Evolutionary conservation across 1,140 invertebrate species (phyloP), one percentile per base, ranked within the genome.

Genomic region (Drosophila willistoni): DNA sequence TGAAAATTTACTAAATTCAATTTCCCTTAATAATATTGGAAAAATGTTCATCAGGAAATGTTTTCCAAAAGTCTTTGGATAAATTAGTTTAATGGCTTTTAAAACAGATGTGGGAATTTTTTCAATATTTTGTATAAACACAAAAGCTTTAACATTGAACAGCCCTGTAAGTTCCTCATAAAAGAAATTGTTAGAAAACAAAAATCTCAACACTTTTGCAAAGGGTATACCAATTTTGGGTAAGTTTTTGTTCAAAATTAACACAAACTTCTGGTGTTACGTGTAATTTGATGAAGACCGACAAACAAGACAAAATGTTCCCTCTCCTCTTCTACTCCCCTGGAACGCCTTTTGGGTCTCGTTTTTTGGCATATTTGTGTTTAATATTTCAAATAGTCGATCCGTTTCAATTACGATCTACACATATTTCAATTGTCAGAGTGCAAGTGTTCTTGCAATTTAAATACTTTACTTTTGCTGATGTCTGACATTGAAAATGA

Each of bases 301-400:
- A 86, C 79, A 85, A 85, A 86, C 29, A 60, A 57, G 22, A 59
- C 17, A 60, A 13, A 67, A 66, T 34, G 17, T 22, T 12, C 17
- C 17, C 19, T 7, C 14, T 29, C 17, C 44, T 1, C 7, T 19
- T 2, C 17, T 2, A 3, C 17, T 2, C 7, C 19, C 44, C 14
- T 51, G 17, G 3, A 2, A 10, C 14, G 10, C 36, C 80, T 73
- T 80, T 71, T 6, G 25, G 5, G 14, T 22, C 7, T 36, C 55
- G 60, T 51, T 70, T 67, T 77, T 87, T 79, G 83, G 69, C 83
- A 86, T 79, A 83, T 86, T 86, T 86, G 62, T 82, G 60, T 87
- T 82, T 79, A 79, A 87, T 87, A 87, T 72, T 57, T 87, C 73
- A 77, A 83, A 68, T 83, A 44, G 47, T 68, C 69, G 68, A 86